These are phyloP conservation scores for Perca schrenkii DNA, from an alignment of 2,113 vertebrate species.

Conservation along the genomic window DNA sequence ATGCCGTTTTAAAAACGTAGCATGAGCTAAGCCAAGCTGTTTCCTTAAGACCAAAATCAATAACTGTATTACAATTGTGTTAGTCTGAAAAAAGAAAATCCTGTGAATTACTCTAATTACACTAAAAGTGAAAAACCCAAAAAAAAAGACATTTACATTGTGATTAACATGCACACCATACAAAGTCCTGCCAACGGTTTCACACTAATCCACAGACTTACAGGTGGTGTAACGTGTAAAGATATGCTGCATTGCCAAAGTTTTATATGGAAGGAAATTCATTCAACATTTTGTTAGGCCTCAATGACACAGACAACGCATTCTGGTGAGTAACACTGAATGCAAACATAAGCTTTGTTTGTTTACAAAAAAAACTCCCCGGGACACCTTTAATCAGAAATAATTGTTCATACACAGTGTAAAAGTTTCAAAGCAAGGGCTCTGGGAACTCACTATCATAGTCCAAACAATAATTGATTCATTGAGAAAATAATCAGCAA, in stretches of 20 bases:
- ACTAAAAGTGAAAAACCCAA: not conserved
- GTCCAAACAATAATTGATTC: no score
- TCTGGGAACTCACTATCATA: not conserved
- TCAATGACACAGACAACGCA: not conserved
- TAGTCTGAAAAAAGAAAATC: not conserved
- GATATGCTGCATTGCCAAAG: not conserved
- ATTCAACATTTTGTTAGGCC: no score
- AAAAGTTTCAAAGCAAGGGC: not conserved
- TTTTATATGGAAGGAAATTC: no score
- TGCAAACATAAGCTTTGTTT: not conserved
- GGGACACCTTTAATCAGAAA: not conserved
- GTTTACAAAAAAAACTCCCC: no score
- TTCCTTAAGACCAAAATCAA: not conserved
- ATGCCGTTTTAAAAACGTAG: conserved; percentile 14
- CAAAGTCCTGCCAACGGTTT: not conserved
- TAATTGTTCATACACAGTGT: not conserved
- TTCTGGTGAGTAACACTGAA: not conserved
- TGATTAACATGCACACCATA: not conserved
- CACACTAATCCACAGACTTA: not conserved
- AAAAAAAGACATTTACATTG: not conserved
- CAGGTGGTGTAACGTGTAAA: not conserved
- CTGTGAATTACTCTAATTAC: not conserved
- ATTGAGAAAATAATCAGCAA: not conserved
- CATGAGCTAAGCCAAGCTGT: not conserved
- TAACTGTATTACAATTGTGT: not conserved